A percentile compares a stretch with the other conserved stretches of the same genome.
Conservation (phyloP, 2,888 invertebrate genomes). For the Phortica magna region DNA sequence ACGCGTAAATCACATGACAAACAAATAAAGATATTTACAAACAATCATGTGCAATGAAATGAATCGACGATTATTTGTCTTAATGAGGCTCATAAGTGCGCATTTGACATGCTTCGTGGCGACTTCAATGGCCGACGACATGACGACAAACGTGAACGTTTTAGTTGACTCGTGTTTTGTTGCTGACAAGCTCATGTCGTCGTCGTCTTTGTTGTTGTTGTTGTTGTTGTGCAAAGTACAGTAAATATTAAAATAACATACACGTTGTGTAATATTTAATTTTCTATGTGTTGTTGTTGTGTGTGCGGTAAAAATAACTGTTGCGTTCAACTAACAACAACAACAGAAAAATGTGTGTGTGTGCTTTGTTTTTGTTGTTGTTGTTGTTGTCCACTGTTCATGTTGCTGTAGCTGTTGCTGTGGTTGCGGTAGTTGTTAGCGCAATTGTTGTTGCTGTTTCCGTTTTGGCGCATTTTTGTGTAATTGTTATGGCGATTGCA, state of each 20-base stretch:
- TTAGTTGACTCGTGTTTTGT: not conserved
- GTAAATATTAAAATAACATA: slow-evolving; percentile 70
- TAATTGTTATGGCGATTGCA: slow-evolving; percentile 59
- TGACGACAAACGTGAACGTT: not conserved
- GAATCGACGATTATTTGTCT: not conserved
- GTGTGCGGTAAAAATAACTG: not conserved
- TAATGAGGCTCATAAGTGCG: not conserved
- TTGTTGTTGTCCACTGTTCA: slow-evolving; percentile 60
- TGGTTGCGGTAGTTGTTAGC: slow-evolving; percentile 43
- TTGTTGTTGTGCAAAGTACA: slow-evolving; percentile 55
- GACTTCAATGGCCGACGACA: not conserved
- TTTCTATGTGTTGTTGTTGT: not conserved
- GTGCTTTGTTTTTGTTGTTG: slow-evolving; percentile 49
- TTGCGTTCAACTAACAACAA: not conserved
- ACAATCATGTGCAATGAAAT: not conserved
- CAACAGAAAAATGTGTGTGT: slow-evolving; percentile 23
- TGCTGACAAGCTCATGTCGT: slow-evolving; percentile 4
- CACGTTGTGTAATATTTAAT: slow-evolving; percentile 36
- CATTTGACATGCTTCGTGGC: not conserved
- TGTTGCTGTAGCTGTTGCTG: slow-evolving; percentile 40
- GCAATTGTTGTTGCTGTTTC: slow-evolving; percentile 59
- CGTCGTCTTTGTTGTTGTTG: not conserved
- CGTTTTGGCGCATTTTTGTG: slow-evolving; percentile 63
- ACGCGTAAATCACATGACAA: too few species aligned
- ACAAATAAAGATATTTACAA: slow-evolving; percentile 10